phyloP scores from a whole-genome alignment of 35 echinoderm and acorn worm species.

The Eucidaris tribuloides region DNA sequence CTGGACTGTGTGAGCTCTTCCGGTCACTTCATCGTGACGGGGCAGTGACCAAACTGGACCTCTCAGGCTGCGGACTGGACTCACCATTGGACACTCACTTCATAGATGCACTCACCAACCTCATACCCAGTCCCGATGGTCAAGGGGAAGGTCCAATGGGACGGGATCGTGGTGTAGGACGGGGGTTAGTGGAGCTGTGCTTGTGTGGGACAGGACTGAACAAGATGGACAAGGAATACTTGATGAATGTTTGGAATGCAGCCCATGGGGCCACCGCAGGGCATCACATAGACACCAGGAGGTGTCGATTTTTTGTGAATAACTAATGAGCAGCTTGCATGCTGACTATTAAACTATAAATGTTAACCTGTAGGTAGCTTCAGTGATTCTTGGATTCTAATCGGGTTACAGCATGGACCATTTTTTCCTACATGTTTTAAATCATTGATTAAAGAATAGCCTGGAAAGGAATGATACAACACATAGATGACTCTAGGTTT shows the following conservation, averaged over 20 bases:
- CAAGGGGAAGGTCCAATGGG: background rate
- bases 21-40: background rate
- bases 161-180: background rate
- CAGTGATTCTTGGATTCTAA: no score
- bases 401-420: no score
- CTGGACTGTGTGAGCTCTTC: slow-evolving; percentile 41
- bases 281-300: slow-evolving; percentile 31
- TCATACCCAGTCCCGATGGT: slow-evolving; percentile 15
- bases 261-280: slow-evolving; percentile 39
- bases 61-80: slow-evolving; percentile 48
- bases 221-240: slow-evolving; percentile 55
- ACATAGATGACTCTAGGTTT: no score
- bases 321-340: no score
- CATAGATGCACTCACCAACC: slow-evolving; percentile 32
- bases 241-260: slow-evolving; percentile 71
- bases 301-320: slow-evolving; percentile 19
- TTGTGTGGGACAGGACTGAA: slow-evolving; percentile 55
- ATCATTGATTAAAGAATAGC: no score
- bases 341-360: no score
- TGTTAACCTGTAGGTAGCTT: no score
- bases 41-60: slow-evolving; percentile 42
- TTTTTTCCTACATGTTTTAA: no score
- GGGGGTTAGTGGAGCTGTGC: slow-evolving; percentile 29
- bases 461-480: no score
- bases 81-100: slow-evolving; percentile 53